Evolutionary conservation across 2,113 vertebrate species (phyloP).

Genomic region (Jacana jacana): DNA sequence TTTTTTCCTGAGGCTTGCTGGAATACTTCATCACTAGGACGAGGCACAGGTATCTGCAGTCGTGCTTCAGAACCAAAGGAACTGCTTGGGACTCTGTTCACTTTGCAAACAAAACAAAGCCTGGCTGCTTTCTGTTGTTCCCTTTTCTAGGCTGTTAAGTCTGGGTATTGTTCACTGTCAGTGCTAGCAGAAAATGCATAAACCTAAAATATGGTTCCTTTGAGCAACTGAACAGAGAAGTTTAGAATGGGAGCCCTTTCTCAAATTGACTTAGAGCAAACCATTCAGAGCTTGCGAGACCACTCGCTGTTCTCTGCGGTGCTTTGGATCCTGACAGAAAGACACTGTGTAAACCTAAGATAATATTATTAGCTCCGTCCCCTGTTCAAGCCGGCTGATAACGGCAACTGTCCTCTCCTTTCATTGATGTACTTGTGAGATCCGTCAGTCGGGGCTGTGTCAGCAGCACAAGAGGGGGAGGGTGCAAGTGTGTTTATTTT

Average conservation of each 20-base stretch:
- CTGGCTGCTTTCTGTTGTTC: slow-evolving; percentile 8
- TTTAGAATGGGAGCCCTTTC: slow-evolving; percentile 21
- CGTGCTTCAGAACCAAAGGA: neutral
- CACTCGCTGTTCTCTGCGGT: neutral
- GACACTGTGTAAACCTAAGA: slow-evolving; percentile 19
- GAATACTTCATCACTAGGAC: neutral
- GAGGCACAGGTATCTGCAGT: neutral
- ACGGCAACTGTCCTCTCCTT: slow-evolving; percentile 20
- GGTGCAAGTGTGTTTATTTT: slow-evolving; percentile 31
- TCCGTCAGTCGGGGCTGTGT: slow-evolving; percentile 24
- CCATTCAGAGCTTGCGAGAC: neutral
- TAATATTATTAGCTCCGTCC: slow-evolving; percentile 37
- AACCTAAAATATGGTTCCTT: slow-evolving; percentile 22
- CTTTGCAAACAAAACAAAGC: slow-evolving; percentile 37
- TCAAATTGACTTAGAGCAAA: slow-evolving; percentile 15
- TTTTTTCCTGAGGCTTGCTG: neutral
- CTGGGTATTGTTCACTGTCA: slow-evolving; percentile 19
- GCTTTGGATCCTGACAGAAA: slow-evolving; percentile 3
- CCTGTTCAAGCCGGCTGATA: neutral
- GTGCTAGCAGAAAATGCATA: slow-evolving; percentile 35
- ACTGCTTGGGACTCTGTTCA: neutral
- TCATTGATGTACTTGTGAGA: slow-evolving; percentile 1
- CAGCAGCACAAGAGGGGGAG: neutral
- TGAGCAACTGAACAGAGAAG: slow-evolving; percentile 4
- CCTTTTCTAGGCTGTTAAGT: slow-evolving; percentile 40